phyloP scores from a whole-genome alignment of 2,113 vertebrate species.

The Bostrychus sinensis region DNA sequence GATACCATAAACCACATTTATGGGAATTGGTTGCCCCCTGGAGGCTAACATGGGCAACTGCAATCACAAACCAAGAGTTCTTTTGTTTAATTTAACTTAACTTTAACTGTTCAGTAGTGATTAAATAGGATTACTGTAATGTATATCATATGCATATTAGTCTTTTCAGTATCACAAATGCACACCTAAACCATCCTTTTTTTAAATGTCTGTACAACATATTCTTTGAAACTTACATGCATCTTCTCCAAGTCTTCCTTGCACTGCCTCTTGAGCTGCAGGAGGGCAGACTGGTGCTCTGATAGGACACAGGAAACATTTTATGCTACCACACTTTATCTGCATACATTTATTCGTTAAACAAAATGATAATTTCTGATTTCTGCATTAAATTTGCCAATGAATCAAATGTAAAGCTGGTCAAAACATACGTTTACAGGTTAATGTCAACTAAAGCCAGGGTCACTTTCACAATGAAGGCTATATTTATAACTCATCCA shows the following conservation, averaged over 20 bases:
- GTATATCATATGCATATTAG: too few relatives aligned
- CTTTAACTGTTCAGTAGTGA: too few relatives aligned
- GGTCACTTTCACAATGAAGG: neutral
- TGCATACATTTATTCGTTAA: too few relatives aligned
- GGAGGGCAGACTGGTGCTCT: slow-evolving; percentile 66
- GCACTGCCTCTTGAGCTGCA: slow-evolving; percentile 67
- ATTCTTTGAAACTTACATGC: slow-evolving; percentile 86
- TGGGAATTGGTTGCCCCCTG: neutral
- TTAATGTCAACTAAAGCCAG: slow-evolving; percentile 24
- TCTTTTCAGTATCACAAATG: neutral
- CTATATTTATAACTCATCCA: slow-evolving; percentile 28
- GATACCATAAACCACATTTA: neutral
- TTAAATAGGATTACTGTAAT: too few relatives aligned
- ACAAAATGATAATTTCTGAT: too few relatives aligned
- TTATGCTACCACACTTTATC: too few relatives aligned
- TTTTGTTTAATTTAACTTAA: too few relatives aligned
- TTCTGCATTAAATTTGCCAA: too few relatives aligned
- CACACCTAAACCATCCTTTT: neutral
- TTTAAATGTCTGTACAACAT: neutral
- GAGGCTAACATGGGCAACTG: neutral
- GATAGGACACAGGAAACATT: neutral
- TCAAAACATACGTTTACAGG: neutral
- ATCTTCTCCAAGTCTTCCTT: slow-evolving; percentile 74
- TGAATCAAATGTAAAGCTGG: too few relatives aligned
- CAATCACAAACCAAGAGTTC: neutral